phyloP scores from a whole-genome alignment of 2,797 vertebrate genomes.

The Cichlasoma orientale region DNA sequence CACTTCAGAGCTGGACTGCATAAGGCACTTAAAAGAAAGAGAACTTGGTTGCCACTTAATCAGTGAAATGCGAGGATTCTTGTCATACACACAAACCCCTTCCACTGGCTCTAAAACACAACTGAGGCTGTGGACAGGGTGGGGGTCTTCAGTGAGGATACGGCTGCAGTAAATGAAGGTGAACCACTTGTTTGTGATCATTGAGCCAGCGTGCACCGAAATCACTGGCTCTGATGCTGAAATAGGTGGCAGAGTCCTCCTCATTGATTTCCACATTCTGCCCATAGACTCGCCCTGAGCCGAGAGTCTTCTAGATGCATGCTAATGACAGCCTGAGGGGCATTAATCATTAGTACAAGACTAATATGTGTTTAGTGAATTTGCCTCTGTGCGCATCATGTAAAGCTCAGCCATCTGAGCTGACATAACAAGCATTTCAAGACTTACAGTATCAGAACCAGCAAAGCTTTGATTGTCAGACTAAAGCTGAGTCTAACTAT shows the following conservation, averaged over 20 bases:
- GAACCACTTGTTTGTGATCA: conserved; percentile 23
- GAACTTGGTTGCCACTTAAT: conserved; percentile 44
- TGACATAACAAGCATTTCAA: conserved; percentile 1
- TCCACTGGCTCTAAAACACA: conserved; percentile 3
- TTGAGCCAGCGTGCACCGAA: conserved; percentile 25
- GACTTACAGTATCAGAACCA: neutral
- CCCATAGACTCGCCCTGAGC: conserved; percentile 17
- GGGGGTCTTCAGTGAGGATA: neutral
- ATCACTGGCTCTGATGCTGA: conserved; percentile 2
- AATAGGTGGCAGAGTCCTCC: conserved; percentile 36
- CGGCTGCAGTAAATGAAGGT: conserved; percentile 40
- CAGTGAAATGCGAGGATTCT: conserved; percentile 18
- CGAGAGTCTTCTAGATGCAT: conserved; percentile 22
- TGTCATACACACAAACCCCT: conserved; percentile 5
- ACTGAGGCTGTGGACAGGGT: neutral
- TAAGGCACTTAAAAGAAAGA: conserved; percentile 36
- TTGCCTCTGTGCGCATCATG: conserved; percentile 9
- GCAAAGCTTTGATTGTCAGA: conserved; percentile 1
- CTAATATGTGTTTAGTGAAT: conserved; percentile 21
- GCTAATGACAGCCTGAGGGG: conserved; percentile 38
- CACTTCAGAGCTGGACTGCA: conserved; percentile 40
- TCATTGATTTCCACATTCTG: conserved; percentile 33
- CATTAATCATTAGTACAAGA: conserved; percentile 38
- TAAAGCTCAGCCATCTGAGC: conserved; percentile 20
- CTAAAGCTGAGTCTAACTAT: neutral